Conservation (phyloP, 2,113 vertebrate species). For the Eonycteris spelaea region DNA sequence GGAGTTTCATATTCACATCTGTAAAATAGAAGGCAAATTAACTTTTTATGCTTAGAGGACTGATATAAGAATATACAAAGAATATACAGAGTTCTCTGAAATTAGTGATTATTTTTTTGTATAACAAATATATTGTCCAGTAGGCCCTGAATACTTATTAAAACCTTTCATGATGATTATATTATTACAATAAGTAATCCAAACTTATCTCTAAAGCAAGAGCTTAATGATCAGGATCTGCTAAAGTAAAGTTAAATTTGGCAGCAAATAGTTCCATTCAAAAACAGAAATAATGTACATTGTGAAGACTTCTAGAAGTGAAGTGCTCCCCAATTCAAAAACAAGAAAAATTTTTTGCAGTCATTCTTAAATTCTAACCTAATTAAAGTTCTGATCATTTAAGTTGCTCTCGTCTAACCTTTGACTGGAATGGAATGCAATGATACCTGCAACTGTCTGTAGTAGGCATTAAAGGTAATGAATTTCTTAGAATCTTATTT, state of each 20-base stretch:
- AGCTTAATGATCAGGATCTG: neutral
- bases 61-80: neutral
- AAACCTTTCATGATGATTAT: neutral
- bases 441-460: slow-evolving; percentile 54
- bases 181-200: neutral
- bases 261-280: neutral
- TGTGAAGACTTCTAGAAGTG: neutral
- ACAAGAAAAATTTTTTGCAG: neutral
- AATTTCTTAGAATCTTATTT: slow-evolving; percentile 60
- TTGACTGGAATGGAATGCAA: slow-evolving; percentile 10
- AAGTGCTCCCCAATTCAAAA: neutral
- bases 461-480: neutral
- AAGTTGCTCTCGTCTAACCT: neutral
- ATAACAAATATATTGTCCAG: neutral
- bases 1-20: neutral
- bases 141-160: neutral
- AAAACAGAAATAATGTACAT: neutral
- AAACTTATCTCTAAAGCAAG: neutral
- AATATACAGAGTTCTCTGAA: neutral
- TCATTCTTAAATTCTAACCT: neutral
- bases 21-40: neutral
- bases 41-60: neutral
- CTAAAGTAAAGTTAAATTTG: slow-evolving; percentile 23
- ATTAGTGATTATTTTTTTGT: neutral
- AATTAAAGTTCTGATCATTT: slow-evolving; percentile 43